phyloP scores from a whole-genome alignment of 2,888 invertebrate genomes.

The Melitaea athalia region DNA sequence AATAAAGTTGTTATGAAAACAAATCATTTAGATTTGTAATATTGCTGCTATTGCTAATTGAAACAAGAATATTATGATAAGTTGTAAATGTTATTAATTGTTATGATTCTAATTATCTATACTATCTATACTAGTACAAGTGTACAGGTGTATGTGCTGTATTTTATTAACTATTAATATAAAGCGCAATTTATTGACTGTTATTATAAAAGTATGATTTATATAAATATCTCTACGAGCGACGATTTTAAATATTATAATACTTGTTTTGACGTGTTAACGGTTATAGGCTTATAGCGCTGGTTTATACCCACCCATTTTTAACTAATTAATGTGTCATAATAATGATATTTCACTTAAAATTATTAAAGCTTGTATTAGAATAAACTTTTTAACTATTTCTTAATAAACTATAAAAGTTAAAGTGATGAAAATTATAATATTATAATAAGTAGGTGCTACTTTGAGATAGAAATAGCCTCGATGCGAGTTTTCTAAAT shows the following conservation, averaged over 20 bases:
- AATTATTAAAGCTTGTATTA: no score
- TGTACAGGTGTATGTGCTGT: constrained; percentile 54
- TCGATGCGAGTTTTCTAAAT: no score
- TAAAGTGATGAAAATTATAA: no score
- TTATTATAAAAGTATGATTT: constrained; percentile 53
- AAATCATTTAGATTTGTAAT: constrained; percentile 23
- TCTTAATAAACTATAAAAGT: no score
- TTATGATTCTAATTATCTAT: constrained; percentile 40
- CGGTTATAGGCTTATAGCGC: constrained; percentile 46
- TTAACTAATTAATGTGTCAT: constrained; percentile 48
- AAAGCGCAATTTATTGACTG: constrained; percentile 45
- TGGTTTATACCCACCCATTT: constrained; percentile 41
- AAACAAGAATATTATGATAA: constrained; percentile 32
- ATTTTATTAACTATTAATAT: constrained; percentile 52
- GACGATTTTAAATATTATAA: constrained; percentile 57
- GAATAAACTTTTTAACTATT: no score
- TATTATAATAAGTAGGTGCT: no score
- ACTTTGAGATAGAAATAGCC: no score
- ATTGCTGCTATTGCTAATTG: constrained; percentile 22
- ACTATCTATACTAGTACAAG: constrained; percentile 50
- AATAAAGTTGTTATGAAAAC: constrained; percentile 4
- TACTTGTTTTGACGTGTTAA: constrained; percentile 59
- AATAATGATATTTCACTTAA: constrained; percentile 30
- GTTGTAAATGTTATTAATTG: constrained; percentile 39
- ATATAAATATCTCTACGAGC: constrained; percentile 52